A percentile compares a stretch with the other conserved stretches of the same genome.
These are phyloP conservation scores for Whitmania pigra DNA, from an alignment of 1,140 invertebrate species.

Conservation along the genomic window DNA sequence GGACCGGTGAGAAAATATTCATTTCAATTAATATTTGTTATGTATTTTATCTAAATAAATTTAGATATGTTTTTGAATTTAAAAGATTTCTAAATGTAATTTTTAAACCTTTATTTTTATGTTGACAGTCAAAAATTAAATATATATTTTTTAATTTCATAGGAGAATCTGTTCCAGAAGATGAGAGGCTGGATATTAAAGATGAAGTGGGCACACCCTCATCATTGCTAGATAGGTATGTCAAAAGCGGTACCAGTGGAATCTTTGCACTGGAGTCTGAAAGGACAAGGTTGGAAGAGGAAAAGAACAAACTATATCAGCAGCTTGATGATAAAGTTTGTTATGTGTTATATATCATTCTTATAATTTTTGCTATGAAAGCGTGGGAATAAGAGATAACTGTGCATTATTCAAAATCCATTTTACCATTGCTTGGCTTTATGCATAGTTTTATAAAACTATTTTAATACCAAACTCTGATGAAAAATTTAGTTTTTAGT, in stretches of 20 bases:
- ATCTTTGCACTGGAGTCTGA: slow-evolving; percentile 59
- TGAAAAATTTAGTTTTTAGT: not conserved
- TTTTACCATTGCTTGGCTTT: too few species aligned
- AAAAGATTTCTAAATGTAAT: not conserved
- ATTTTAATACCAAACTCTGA: too few species aligned
- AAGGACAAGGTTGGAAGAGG: slow-evolving; percentile 53
- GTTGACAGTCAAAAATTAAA: not conserved
- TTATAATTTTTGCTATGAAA: too few species aligned
- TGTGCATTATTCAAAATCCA: too few species aligned
- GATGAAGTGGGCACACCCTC: slow-evolving; percentile 29
- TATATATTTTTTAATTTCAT: slow-evolving; percentile 27
- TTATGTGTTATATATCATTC: not conserved
- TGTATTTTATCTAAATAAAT: too few species aligned
- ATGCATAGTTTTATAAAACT: too few species aligned
- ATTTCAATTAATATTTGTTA: too few species aligned
- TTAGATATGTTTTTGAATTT: too few species aligned
- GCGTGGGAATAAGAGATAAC: too few species aligned
- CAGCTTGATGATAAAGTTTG: slow-evolving; percentile 83
- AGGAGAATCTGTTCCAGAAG: slow-evolving; percentile 58
- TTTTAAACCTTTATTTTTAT: slow-evolving; percentile 1
- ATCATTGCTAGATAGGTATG: slow-evolving; percentile 27
- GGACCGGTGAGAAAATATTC: slow-evolving; percentile 24
- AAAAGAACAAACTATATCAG: slow-evolving; percentile 60
- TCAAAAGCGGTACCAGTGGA: slow-evolving; percentile 29
- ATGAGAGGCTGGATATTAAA: slow-evolving; percentile 80